A percentile compares a stretch with the other conserved stretches of the same genome.
These are phyloP conservation scores for Brachypodius melanocephalos DNA, from an alignment of 2,113 vertebrate genomes.

Conservation along the genomic window DNA sequence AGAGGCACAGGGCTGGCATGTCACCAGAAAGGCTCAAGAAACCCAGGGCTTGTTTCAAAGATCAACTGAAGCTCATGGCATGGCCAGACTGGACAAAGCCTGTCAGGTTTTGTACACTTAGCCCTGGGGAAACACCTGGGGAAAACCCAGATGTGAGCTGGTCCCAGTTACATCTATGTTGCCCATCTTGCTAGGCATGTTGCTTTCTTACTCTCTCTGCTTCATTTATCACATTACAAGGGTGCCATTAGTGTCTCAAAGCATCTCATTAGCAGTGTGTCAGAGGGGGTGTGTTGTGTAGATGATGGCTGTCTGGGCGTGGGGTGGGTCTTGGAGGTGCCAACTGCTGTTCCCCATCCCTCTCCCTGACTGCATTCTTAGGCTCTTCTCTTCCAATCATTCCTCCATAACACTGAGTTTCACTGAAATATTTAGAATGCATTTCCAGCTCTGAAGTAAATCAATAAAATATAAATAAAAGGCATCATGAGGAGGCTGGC, in stretches of 20 bases:
- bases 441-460: neutral
- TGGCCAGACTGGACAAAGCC: neutral
- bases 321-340: neutral
- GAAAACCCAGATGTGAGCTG: neutral
- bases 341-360: fast-evolving
- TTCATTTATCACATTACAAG: neutral
- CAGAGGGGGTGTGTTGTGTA: neutral
- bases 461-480: conserved; percentile 55
- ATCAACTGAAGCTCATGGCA: neutral
- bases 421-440: conserved; percentile 29
- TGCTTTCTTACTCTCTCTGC: neutral
- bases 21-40: neutral
- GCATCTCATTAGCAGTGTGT: neutral
- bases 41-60: neutral
- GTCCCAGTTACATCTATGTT: neutral
- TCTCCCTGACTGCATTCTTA: neutral
- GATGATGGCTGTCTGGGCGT: neutral
- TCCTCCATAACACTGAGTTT: neutral
- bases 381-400: neutral
- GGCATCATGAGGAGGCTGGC: neutral
- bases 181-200: fast-evolving
- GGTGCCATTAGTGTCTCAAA: neutral
- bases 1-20: neutral
- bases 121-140: neutral
- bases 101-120: neutral